Evolutionary conservation across 2,797 vertebrate genomes (phyloP), one percentile per base, ranked within the genome.

Genomic region (Danio tinwini): DNA sequence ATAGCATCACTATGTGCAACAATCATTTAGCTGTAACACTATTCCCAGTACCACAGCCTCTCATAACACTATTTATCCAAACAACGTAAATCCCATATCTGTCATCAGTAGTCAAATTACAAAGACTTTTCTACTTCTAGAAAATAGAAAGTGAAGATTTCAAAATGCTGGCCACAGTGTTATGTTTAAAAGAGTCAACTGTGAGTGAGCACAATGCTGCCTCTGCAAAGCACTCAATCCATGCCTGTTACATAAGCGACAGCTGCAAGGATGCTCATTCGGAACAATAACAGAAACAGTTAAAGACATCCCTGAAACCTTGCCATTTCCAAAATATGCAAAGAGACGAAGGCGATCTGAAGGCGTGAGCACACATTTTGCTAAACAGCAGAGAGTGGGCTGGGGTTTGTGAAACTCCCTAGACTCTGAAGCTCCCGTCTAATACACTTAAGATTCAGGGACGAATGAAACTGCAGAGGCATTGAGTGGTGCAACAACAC

Each of bases 381-480:
- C 56, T 68, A 39, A 67, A 68, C 29, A 56, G 75, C 53, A 76
- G 62, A n/a, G 52, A 76, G 63, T 76, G 74, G 74, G 64, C 29
- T 59, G 44, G 17, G 45, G 37, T 49, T 50, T 69, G 12, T 61
- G 55, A 78, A 78, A 61, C 11, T 29, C 17, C 13, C 37, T 44
- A 37, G 52, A 70, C 13, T 62, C 45, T 42, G 37, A 82, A 45
- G 39, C 65, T 75, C 61, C 29, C 1, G 55, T 58, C 50, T 59
- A 52, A 73, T 56, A 59, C 80, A 72, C 82, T 84, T 81, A 76
- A 74, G 56, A 83, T 81, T 87, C 82, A 76, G 75, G 72, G 50
- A 72, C 58, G 42, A 77, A 50, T 53, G 50, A 44, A 68, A 76
- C 68, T 74, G 82, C 82, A 72, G 83, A 47, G 52, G 80, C 70